Percentiles rank a stretch among this genome's conserved stretches.
Conservation (phyloP, 1,140 invertebrate species). For the Phocides pigmalion region DNA sequence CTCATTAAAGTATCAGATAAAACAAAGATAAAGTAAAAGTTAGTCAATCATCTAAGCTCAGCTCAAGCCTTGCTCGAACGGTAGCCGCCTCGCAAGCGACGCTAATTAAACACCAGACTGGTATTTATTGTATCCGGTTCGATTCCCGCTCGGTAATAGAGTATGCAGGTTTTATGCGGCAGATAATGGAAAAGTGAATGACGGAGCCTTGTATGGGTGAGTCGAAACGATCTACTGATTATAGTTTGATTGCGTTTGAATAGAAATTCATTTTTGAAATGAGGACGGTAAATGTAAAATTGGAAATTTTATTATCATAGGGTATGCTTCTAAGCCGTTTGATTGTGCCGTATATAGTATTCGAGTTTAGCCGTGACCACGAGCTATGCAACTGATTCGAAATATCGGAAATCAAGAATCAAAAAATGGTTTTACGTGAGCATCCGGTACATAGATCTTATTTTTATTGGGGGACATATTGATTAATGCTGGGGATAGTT, state of each 20-base stretch:
- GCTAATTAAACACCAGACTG: slow-evolving; percentile 26
- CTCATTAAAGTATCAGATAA: too few relatives aligned
- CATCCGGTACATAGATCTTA: too few relatives aligned
- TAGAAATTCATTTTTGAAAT: not conserved
- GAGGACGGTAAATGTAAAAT: not conserved
- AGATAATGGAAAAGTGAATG: slow-evolving; percentile 32
- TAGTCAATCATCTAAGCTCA: not conserved
- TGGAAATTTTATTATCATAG: too few relatives aligned
- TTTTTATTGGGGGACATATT: too few relatives aligned
- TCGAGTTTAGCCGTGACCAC: too few relatives aligned
- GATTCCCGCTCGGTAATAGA: slow-evolving; percentile 25
- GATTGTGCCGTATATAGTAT: too few relatives aligned
- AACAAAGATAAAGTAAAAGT: too few relatives aligned
- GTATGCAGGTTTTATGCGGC: slow-evolving; percentile 27
- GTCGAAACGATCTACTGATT: slow-evolving; percentile 20
- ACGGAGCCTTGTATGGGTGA: slow-evolving; percentile 25
- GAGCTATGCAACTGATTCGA: too few relatives aligned
- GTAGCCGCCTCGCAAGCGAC: slow-evolving; percentile 13
- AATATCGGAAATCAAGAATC: too few relatives aligned
- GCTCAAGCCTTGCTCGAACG: slow-evolving; percentile 1
- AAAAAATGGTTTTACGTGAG: too few relatives aligned
- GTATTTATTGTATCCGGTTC: slow-evolving; percentile 32
- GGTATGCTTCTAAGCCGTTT: too few relatives aligned
- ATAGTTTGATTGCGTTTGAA: slow-evolving; percentile 23
- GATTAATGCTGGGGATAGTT: too few relatives aligned